Base-by-base conservation (phyloP, 2,797 vertebrate genomes). In the Lepilemur ruficaudatus region DNA sequence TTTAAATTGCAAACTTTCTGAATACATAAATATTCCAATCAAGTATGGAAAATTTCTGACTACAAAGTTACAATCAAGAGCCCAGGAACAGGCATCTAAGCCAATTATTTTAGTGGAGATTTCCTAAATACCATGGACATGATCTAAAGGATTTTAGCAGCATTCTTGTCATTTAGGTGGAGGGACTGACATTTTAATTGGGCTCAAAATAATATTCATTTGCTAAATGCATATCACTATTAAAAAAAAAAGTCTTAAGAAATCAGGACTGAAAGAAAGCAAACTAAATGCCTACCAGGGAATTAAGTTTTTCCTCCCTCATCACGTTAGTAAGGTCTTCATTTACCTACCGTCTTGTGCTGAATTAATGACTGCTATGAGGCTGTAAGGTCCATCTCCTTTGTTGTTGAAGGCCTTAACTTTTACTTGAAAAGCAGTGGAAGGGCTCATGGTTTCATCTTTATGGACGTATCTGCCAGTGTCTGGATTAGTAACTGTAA, bases 301-400 rank as follows among this genome's bases (percentile, higher is more conserved):
- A 81, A 28, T 4, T 72, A 20, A 8, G 4, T 30, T 57, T 28
- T 48, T 5, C 4, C 43, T 86, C 63, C 79, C 28, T 43, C 2
- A 32, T 4, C 20, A 20, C 0, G 5, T 12, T 2, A 18, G 32
- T 5, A 15, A 70, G 17, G n/a, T 9, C 35, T 70, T 28, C 23
- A 69, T 93, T 85, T 63, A 98, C 99, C 99, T 96, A 99, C 99
- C 99, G 0, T 99, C 99, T 95, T 99, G 99, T 8, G 99, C 99
- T 5, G 99, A 99, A 84, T 98, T 99, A 97, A 99, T 99, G 73
- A 98, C 93, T 9, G 99, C 99, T 10, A 98, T 98, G 5, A 99
- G 98, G 98, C 99, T 99, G 98, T 98, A 99, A 1, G 99, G 99
- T 25, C 99, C 99, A 63, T 99, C 99, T 52, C 99, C 99, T 98